A percentile compares a stretch with the other conserved stretches of the same genome.
phyloP scores from a whole-genome alignment of 2,113 vertebrate species.

The Sceloporus undulatus region DNA sequence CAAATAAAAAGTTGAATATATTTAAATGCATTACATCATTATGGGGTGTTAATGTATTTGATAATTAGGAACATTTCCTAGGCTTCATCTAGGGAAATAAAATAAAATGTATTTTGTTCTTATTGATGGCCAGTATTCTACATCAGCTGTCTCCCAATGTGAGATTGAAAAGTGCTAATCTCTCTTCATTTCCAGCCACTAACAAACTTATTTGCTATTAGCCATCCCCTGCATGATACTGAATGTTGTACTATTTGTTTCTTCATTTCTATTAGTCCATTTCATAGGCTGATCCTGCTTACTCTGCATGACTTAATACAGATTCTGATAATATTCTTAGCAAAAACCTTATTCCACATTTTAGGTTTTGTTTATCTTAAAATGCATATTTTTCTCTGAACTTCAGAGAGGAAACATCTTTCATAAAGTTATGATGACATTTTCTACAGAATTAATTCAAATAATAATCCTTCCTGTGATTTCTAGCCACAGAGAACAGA shows the following conservation, averaged over 20 bases:
- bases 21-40: too few relatives aligned
- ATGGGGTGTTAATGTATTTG: too few relatives aligned
- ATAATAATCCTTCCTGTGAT: slow-evolving; percentile 43
- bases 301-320: not conserved
- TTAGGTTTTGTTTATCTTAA: not conserved
- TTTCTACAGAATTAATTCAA: slow-evolving; percentile 38
- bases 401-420: not conserved
- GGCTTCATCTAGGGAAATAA: too few relatives aligned
- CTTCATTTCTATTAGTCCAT: not conserved
- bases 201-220: not conserved
- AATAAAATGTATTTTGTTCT: too few relatives aligned
- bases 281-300: not conserved
- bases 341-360: not conserved
- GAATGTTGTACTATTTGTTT: not conserved
- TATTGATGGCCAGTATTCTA: too few relatives aligned
- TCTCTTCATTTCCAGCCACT: not conserved
- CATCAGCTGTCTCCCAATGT: too few relatives aligned
- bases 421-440: slow-evolving; percentile 27
- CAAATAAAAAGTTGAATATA: too few relatives aligned
- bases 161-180: not conserved
- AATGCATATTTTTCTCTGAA: not conserved
- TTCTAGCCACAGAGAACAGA: slow-evolving; percentile 24
- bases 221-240: not conserved
- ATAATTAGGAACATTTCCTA: too few relatives aligned
- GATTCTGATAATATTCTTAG: not conserved